Base-by-base conservation (phyloP, 2,797 vertebrate species). In the Potorous gilbertii region DNA sequence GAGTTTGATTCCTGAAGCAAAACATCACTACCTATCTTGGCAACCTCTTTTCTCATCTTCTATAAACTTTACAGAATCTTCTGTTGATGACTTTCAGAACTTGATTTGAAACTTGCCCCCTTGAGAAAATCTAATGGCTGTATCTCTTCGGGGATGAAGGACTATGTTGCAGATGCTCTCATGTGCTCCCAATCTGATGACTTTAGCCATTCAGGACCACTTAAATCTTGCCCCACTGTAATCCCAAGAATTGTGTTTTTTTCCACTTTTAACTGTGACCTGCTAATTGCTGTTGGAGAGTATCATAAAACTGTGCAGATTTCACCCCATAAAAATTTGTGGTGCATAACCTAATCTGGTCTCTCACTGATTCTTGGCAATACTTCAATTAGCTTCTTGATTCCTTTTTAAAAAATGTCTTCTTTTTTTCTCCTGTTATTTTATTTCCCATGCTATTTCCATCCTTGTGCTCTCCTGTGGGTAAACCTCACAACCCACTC, bases 21-120 rank as follows among this genome's bases (percentile, higher is more conserved):
- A 93, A 95, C 56, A 91, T 74, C 27, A 74, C 3, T 52, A 66
- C n/a, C 81, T 59, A 90, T 92, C 46, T 94, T 91, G 89, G 40
- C 5, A 96, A 94, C 46, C 2, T 93, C 59, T 89, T 91, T 10
- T 16, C 74, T 95, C 54, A 57, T 95, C 92, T 90, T 91, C 96
- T 93, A 56, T 93, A 56, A 62, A 16, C 92, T 93, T 95, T n/a
- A 34, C 90, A 66, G 90, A 54, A 56, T 90, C 94, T 93, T 95
- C 74, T 90, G 92, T 87, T 93, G n/a, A 5, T 74, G 16, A 81
- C 6, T 24, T 92, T 97, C 46, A 56, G 40, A 87, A 92, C 18
- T 74, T 74, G 18, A 74, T 74, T 40, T 40, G n/a, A 21, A 74
- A 74, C n/a, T 74, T 40, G 62, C n/a, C 16, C 34, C 34, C 62